Evolutionary conservation across 37 sponge, comb jelly and placozoan species (phyloP), one percentile per base, ranked within the genome.

Genomic region (Bolinopsis microptera): DNA sequence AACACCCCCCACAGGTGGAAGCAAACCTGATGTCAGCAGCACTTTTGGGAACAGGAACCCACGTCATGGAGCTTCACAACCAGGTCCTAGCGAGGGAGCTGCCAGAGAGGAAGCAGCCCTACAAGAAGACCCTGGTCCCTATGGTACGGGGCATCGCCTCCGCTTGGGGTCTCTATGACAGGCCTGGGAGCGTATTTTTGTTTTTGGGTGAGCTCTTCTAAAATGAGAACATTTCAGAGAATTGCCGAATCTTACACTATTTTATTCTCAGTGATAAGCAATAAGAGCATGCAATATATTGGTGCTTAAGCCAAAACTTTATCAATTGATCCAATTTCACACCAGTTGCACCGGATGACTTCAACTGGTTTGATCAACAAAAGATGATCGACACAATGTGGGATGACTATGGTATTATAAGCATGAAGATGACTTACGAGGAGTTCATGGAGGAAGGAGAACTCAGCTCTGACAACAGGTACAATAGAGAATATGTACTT

Each of bases 361-460:
- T 72, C 26, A 72, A 72, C 75, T 72, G 75, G 75, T 72, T 72
- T 28, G 75, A 72, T n/a, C 75, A 72, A 21, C 75, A 72, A 21
- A 72, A 72, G 75, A 72, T 72, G 18, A 72, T 72, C 13, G 75
- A 72, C 31, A 28, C 26, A 24, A 8, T 72, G 31, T 72, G 75
- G 75, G 75, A 72, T n/a, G 75, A 30, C 5, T 21, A 72, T 72
- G 75, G 75, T n/a, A 72, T 72, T 5, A n/a, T n/a, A 21, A 72
- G 75, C 31, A n/a, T 72, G 31, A 72, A 72, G 18, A 72, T 72
- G 75, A 72, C 75, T 3, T 72, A 72, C 31, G 75, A 72, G 31
- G 75, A 72, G 31, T 72, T 72, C 26, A 72, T 72, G 75, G 31
- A 28, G 31, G 75, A 72, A n/a, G 75, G 75, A 8, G 31, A 72